Percentiles rank a stretch among this genome's conserved stretches.
Conservation (phyloP, 2,888 invertebrate species). For the Odiellus spinosus region DNA sequence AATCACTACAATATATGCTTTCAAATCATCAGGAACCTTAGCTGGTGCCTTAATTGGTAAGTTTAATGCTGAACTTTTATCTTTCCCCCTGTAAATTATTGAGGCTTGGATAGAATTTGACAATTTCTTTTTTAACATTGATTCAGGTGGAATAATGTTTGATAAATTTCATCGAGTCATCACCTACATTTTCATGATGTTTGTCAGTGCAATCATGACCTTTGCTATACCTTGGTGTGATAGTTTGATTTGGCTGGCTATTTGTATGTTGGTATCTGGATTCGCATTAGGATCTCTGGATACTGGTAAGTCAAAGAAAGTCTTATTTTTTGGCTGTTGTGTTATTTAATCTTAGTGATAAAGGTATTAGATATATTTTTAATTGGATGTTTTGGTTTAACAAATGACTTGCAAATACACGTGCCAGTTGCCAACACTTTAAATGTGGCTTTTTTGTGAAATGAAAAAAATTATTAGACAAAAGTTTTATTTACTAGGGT, state of each 20-base stretch:
- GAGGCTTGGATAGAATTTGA: too few species aligned
- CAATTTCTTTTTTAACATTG: not conserved
- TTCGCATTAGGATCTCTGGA: conserved; percentile 26
- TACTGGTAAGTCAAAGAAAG: conserved; percentile 20
- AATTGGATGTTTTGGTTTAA: too few species aligned
- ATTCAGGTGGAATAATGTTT: conserved; percentile 20
- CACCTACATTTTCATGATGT: conserved; percentile 4
- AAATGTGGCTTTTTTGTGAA: too few species aligned
- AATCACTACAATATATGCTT: not conserved
- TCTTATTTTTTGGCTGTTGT: too few species aligned
- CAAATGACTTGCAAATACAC: too few species aligned
- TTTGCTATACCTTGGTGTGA: conserved; percentile 9
- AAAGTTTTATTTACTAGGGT: too few species aligned
- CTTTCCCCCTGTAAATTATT: too few species aligned
- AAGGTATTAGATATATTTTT: too few species aligned
- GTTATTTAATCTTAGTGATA: too few species aligned
- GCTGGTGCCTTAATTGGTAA: not conserved
- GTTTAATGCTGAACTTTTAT: too few species aligned
- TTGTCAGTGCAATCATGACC: conserved; percentile 7
- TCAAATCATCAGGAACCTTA: not conserved
- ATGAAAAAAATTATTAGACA: too few species aligned
- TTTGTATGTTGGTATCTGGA: conserved; percentile 32
- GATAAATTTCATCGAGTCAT: conserved; percentile 10
- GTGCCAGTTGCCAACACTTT: too few species aligned
- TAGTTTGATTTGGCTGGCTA: conserved; percentile 14